These are phyloP conservation scores for Anguilla rostrata DNA, from an alignment of 2,113 vertebrate species.

Conservation along the genomic window DNA sequence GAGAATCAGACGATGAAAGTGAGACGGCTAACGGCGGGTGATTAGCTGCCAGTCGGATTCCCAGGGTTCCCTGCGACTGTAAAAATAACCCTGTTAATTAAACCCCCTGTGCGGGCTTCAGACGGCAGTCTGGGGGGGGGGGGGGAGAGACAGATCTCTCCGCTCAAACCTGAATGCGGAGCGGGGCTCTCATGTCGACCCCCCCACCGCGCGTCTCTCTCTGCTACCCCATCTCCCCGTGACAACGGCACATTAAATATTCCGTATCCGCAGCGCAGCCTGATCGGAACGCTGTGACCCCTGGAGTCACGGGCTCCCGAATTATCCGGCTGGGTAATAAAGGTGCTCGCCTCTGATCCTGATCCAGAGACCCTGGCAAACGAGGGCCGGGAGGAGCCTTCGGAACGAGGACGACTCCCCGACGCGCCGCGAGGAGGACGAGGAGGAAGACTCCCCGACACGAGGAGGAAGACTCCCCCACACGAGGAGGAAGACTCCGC, in stretches of 20 bases:
- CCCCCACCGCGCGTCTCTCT: conserved; percentile 34
- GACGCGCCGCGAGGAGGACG: background rate
- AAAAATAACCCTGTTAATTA: conserved; percentile 33
- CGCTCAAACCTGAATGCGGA: background rate
- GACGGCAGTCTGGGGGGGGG: background rate
- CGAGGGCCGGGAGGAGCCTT: conserved; percentile 46
- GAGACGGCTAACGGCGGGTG: background rate
- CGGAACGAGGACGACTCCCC: conserved; percentile 49
- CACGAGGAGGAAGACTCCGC: no score
- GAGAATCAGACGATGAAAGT: background rate
- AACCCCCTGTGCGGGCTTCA: conserved; percentile 17
- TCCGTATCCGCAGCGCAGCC: conserved; percentile 67
- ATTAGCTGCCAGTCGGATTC: background rate
- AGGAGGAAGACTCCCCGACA: no score
- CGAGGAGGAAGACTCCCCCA: background rate
- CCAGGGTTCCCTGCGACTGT: background rate
- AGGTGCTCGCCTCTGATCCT: conserved; percentile 73
- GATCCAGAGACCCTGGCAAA: conserved; percentile 55
- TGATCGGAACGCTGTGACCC: conserved; percentile 71
- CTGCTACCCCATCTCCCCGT: conserved; percentile 65
- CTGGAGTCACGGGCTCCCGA: conserved; percentile 68
- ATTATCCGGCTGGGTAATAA: conserved; percentile 73
- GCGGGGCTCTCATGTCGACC: conserved; percentile 7
- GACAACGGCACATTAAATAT: conserved; percentile 66
- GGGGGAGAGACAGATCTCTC: background rate